phyloP scores from a whole-genome alignment of 2,797 vertebrate species.

The Otolemur crassicaudatus region DNA sequence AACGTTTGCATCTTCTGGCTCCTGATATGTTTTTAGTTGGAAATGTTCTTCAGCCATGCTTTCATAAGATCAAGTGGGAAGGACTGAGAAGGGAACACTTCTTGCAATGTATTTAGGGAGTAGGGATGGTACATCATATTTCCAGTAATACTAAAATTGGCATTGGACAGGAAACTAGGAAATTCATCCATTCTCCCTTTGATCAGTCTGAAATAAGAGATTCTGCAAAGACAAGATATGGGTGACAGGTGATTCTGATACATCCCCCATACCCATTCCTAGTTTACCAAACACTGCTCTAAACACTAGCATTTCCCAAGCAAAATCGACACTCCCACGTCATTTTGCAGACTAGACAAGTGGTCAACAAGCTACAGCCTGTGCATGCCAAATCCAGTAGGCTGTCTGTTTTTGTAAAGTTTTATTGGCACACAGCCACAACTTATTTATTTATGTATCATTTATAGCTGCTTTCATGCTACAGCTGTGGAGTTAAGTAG shows the following conservation, averaged over 20 bases:
- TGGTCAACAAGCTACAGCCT: slow-evolving; percentile 30
- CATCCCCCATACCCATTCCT: background rate
- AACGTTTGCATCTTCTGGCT: background rate
- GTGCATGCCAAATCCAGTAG: slow-evolving; percentile 12
- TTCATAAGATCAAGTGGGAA: slow-evolving; percentile 20
- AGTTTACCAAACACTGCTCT: slow-evolving; percentile 44
- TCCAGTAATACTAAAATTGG: background rate
- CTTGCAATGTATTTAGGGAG: slow-evolving; percentile 8
- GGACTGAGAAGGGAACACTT: background rate
- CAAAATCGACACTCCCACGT: slow-evolving; percentile 9
- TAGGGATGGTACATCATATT: background rate
- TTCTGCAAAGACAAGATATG: slow-evolving; percentile 23
- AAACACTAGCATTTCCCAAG: slow-evolving; percentile 7
- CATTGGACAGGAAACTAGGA: background rate
- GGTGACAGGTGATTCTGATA: slow-evolving; percentile 4
- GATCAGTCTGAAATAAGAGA: slow-evolving; percentile 31
- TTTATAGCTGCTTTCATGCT: slow-evolving; percentile 24
- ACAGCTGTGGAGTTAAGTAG: background rate
- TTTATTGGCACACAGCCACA: slow-evolving; percentile 53
- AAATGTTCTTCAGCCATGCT: background rate
- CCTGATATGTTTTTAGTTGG: slow-evolving; percentile 22
- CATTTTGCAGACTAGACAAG: slow-evolving; percentile 58
- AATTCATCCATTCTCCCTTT: slow-evolving; percentile 31
- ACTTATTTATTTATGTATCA: slow-evolving; percentile 51
- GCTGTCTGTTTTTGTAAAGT: slow-evolving; percentile 37